Percentiles rank a stretch among this genome's conserved stretches.
phyloP scores from a whole-genome alignment of 2,113 vertebrate species.

The Actenoides lindsayi region DNA sequence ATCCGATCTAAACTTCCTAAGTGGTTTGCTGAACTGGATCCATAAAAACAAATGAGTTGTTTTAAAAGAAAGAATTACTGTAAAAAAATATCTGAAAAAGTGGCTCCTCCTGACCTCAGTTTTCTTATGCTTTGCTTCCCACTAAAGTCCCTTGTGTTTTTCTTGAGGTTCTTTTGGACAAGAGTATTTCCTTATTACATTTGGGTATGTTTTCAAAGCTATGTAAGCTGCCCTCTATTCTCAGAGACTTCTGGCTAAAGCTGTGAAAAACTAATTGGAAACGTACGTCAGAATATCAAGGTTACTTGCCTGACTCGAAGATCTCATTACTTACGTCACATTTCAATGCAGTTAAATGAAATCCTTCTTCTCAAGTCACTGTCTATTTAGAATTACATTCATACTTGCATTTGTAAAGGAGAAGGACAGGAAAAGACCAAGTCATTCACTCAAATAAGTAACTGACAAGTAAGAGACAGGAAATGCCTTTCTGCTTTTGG shows the following conservation, averaged over 20 bases:
- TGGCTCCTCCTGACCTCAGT: not conserved
- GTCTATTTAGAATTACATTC: constrained; percentile 1
- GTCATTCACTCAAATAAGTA: not conserved
- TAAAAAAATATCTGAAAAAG: not conserved
- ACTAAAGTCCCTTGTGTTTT: constrained; percentile 31
- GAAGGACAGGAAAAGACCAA: constrained; percentile 10
- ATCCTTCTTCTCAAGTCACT: constrained; percentile 28
- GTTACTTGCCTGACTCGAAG: not conserved
- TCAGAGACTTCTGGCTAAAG: not conserved
- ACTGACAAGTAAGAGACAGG: not conserved
- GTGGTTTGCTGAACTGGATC: constrained; percentile 16
- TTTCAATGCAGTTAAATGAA: not conserved
- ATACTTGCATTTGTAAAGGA: constrained; percentile 16
- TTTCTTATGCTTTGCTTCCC: constrained; percentile 25
- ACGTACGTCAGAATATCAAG: not conserved
- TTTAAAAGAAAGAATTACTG: constrained; percentile 18
- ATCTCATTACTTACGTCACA: constrained; percentile 12
- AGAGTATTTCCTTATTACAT: constrained; percentile 29
- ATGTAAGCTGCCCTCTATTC: not conserved
- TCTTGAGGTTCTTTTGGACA: constrained; percentile 46
- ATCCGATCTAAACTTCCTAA: not conserved
- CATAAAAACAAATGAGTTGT: constrained; percentile 35
- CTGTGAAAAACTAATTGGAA: not conserved
- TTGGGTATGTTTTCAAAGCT: constrained; percentile 27
- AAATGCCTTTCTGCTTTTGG: constrained; percentile 33